Evolutionary conservation across 2,797 vertebrate species (phyloP), one percentile per base, ranked within the genome.

Genomic region (Takifugu ocellatus): DNA sequence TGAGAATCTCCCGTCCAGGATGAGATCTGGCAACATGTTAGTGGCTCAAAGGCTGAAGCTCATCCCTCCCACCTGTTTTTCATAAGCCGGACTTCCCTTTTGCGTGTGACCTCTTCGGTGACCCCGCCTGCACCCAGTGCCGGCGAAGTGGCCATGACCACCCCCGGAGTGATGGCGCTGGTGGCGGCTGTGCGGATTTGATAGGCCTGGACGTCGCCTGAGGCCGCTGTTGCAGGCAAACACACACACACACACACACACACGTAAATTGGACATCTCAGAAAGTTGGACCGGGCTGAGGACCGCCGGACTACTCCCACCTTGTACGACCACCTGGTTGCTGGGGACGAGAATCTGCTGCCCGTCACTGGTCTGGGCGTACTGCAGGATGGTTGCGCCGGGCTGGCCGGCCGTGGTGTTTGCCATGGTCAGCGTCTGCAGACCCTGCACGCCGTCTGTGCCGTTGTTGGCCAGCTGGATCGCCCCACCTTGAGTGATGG

Each of bases 301-400:
- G 43, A 17, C 3, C 12, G 36, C 12, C 11, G 36, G 14, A 39
- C 4, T 14, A 14, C 36, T 79, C 92, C 86, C 83, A 99, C 97
- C 96, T 93, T 99, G 97, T 82, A 99, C 97, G 25, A 99, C 96
- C 67, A 99, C 97, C 72, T 99, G 97, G 86, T 98, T 99, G 88
- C 97, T 98, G 64, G 97, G 97, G 66, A 99, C 95, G 17, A 99
- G 91, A 82, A 99, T 99, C 87, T 99, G 97, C 81, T 99, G 97
- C 24, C 97, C 97, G 0, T 99, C 97, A 16, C 95, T 96, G 75
- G 97, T 99, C 89, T 99, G 97, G 58, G 97, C 96, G 46, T 99
- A 99, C 71, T 99, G 97, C 60, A 99, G 92, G 86, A 99, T 99
- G 82, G 97, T 99, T 70, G 97, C 91, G 4, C 96, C 95, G 0